Evolutionary conservation across 2,113 vertebrate species (phyloP), one percentile per base, ranked within the genome.

Genomic region (Rallus limicola): DNA sequence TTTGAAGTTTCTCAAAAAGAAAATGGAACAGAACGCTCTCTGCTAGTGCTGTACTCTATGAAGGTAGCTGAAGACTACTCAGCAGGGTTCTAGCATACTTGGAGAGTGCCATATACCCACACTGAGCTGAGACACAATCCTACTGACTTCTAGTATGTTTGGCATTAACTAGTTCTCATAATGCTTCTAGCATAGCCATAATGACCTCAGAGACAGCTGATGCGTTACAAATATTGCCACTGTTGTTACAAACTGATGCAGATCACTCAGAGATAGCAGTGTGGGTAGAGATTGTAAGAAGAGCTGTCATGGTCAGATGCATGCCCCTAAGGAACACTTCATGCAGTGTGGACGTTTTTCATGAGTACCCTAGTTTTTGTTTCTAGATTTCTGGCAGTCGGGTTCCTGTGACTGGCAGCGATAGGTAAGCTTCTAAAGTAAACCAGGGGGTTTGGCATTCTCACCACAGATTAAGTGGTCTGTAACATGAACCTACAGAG

Each of bases 71-170:
- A 31, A 71, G 65, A n/a, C 33, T 67, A 3, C 64, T 72, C 29
- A n/a, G 53, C 23, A 34, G 36, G 12, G 19, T 36, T 85, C 34
- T 82, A 56, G 38, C 25, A 2, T 46, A 4, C n/a, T 65, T 34
- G 5, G 4, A 8, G 48, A 20, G 20, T 52, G 59, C 62, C 0
- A 0, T 46, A 3, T 29, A 60, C 40, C 16, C 7, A 0, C 18
- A 3, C 25, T 29, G 74, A 70, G 10, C 44, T 33, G 52, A 77
- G 65, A 40, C 15, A 19, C 48, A 21, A 4, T 48, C 63, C 31
- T 16, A 8, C 62, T 21, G 56, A 19, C 21, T 29, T 80, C 38
- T 15, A 13, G 28, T 24, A 6, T 42, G 8, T 62, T 63, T 75
- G 26, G 8, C 31, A 68, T 4, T 77, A 55, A 20, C 21, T 25